Evolutionary conservation across 2,888 invertebrate species (phyloP), one percentile per base, ranked within the genome.

Genomic region (Napeogenes inachia): DNA sequence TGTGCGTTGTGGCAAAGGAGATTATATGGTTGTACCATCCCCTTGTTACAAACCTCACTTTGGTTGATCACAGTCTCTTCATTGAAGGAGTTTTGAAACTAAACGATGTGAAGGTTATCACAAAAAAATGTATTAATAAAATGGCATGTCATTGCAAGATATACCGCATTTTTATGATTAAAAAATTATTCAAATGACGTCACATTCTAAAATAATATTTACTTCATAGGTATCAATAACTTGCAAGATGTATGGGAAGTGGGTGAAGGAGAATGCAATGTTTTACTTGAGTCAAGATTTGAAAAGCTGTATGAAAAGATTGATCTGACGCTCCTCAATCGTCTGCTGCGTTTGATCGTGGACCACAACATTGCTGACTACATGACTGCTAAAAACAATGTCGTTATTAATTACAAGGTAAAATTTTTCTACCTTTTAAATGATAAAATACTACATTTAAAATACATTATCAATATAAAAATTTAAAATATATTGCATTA

Each of bases 291-390:
- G 88, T 98, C 99, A 0, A 95, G 96, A 62, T 98, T 98, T 82
- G 99, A 99, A 81, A 99, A 99, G 80, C 92, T 99, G n/a, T 99
- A 99, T 78, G 99, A 99, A 85, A 99, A 99, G 89, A 99, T 99
- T 72, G 99, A 99, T 93, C 92, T 99, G 82, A 99, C 99, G 0
- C 91, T 99, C 33, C 93, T 99, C 45, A 99, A 99, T 91, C 94
- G 99, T 84, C 89, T 99, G 76, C 90, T 99, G 59, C 94, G 99
- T 73, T 91, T 99, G 60, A 99, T 99, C 74, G 99, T 99, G 53
- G 99, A 99, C 89, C 99, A 99, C 88, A 99, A 99, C 85, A 99
- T 99, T 78, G 99, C 99, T 72, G 99, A 99, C 93, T 99, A 99
- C 89, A 99, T 99, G 99, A 99, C 99, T 0, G 99, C 99, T 2